Evolutionary conservation across 1,140 invertebrate genomes (phyloP), one percentile per base, ranked within the genome.

Genomic region (Homarus americanus): DNA sequence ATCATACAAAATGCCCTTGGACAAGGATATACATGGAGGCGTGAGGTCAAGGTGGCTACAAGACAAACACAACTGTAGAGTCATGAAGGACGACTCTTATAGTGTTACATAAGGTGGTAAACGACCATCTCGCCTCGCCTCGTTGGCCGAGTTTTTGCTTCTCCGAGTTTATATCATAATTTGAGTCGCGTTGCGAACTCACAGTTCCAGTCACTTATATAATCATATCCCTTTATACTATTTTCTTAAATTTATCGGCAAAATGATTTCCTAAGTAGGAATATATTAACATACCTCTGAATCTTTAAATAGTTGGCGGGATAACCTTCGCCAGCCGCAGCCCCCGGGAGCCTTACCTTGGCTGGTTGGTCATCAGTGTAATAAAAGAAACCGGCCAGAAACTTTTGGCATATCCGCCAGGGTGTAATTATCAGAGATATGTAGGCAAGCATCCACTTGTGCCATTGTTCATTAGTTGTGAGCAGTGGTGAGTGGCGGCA

Each of bases 1-100:
- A 87, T 87, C 85, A 87, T 87, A 87, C 85, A 69, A 79, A 79
- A 79, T 87, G 85, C 85, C 85, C 85, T 53, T 53, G 69, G 82
- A 82, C 79, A 66, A 82, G 53, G 79, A 82, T 58, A 82, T 32
- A 82, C 79, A 38, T 24, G 2, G 28, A 28, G 63, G n/a, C n/a
- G 9, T 69, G n/a, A 28, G 63, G 63, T 32, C 24, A 32, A 28
- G 24, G 24, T n/a, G 63, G 63, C 63, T 69, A 28, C 24, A 69
- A 5, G 9, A 5, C 24, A 32, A 32, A 69, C 63, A 69, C n/a
- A 28, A n/a, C n/a, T 12, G 5, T 7, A 4, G n/a, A 69, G 63
- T 4, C 53, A 20, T 20, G 17, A 58, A 58, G 53, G 53, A 4
- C n/a, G 24, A 7, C 5, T 28, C 15, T 32, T 69, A 20, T 69